Conservation (phyloP, 2,113 vertebrate species). For the Lepisosteus osseus region DNA sequence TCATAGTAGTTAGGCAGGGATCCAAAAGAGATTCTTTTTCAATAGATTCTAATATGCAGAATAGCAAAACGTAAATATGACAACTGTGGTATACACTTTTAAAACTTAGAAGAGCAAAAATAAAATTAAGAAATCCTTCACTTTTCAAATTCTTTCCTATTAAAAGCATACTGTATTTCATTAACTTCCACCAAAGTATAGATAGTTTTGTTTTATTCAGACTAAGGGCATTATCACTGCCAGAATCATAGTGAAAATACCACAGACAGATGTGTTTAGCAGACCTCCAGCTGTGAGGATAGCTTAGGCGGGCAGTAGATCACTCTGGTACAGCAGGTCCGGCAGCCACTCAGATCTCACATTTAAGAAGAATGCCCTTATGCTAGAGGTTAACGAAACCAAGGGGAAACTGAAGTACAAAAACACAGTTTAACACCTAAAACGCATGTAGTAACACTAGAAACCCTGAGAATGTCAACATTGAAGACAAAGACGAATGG, state of each 20-base stretch:
- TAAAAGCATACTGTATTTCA: too few relatives aligned
- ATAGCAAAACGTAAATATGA: too few relatives aligned
- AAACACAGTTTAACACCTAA: slow-evolving; percentile 33
- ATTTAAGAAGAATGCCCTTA: background rate
- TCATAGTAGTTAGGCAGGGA: too few relatives aligned
- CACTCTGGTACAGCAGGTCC: background rate
- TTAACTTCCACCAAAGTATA: too few relatives aligned
- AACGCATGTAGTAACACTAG: slow-evolving; percentile 25
- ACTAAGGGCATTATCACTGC: background rate
- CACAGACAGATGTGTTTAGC: background rate
- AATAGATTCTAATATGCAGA: too few relatives aligned
- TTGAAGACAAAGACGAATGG: slow-evolving; percentile 30
- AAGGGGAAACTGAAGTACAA: background rate
- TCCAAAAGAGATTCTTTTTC: too few relatives aligned
- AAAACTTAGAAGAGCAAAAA: too few relatives aligned
- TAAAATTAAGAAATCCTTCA: too few relatives aligned
- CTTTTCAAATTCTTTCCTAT: too few relatives aligned
- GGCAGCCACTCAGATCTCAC: slow-evolving; percentile 1
- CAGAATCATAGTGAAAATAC: background rate
- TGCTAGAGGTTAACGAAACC: background rate
- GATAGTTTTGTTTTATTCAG: background rate
- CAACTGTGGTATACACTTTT: too few relatives aligned
- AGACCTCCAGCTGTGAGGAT: background rate
- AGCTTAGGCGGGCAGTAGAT: background rate
- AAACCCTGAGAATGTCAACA: slow-evolving; percentile 27